Percentiles rank a stretch among this genome's conserved stretches.
phyloP scores from a whole-genome alignment of 2,113 vertebrate genomes.

The Aptenodytes patagonicus region DNA sequence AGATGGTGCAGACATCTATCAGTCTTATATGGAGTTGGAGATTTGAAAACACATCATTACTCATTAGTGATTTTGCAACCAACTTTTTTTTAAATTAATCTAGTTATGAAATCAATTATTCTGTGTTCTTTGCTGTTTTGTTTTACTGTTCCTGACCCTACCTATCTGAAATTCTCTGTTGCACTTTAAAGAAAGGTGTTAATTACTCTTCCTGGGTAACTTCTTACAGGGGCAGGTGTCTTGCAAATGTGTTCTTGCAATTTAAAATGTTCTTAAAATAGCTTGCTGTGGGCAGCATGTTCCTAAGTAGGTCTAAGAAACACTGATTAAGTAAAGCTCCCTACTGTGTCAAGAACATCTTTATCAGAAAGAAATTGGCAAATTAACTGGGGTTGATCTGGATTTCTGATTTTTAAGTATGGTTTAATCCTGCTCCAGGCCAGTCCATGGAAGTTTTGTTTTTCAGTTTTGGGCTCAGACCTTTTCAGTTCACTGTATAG shows the following conservation, averaged over 20 bases:
- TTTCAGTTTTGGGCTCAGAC: neutral
- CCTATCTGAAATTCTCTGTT: neutral
- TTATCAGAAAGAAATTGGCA: neutral
- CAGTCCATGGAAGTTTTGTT: neutral
- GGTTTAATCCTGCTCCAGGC: neutral
- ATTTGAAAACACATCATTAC: neutral
- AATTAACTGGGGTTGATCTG: neutral
- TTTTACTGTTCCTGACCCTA: neutral
- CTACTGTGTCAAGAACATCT: neutral
- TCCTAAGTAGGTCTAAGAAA: conserved; percentile 18
- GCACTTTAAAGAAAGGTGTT: neutral
- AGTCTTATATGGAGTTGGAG: neutral
- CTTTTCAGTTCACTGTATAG: neutral
- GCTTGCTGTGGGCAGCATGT: neutral
- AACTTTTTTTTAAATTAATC: neutral
- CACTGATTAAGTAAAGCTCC: neutral
- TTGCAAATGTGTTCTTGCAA: neutral
- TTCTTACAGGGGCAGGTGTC: conserved; percentile 12
- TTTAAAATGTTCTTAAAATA: conserved; percentile 36
- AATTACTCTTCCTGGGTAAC: conserved; percentile 3
- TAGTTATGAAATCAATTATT: neutral
- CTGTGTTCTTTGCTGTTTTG: neutral
- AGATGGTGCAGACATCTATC: neutral
- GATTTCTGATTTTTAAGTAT: neutral
- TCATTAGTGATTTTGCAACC: neutral